phyloP scores from a whole-genome alignment of 2,113 vertebrate species.

The Parotia lawesii region DNA sequence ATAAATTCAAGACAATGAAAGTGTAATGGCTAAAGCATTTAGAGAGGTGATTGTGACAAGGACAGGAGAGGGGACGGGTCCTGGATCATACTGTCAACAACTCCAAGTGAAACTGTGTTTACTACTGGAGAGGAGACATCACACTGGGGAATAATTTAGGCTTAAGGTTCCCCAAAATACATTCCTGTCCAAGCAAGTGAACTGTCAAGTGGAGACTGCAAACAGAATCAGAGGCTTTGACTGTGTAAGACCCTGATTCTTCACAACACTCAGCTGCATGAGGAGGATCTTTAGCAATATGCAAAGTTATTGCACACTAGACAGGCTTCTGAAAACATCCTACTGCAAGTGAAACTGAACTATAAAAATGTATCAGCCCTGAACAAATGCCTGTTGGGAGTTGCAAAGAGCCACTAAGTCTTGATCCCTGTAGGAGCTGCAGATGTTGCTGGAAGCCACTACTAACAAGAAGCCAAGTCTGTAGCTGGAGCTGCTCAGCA shows the following conservation, averaged over 20 bases:
- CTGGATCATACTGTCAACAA: neutral
- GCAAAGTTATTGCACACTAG: neutral
- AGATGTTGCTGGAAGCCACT: conserved; percentile 25
- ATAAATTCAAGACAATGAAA: conserved; percentile 49
- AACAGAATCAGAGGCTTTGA: neutral
- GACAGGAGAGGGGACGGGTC: neutral
- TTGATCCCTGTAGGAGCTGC: neutral
- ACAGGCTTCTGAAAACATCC: neutral
- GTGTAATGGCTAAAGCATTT: conserved; percentile 29
- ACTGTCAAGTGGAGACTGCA: neutral
- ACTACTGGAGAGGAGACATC: neutral
- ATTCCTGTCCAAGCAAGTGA: neutral
- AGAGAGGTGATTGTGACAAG: conserved; percentile 42
- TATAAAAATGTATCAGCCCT: neutral
- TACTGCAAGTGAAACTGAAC: neutral
- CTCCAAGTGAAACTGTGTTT: neutral
- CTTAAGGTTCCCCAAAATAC: neutral
- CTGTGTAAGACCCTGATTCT: neutral
- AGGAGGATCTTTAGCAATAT: neutral
- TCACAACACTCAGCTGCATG: neutral
- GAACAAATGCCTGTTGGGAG: neutral
- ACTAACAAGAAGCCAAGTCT: neutral
- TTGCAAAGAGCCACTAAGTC: neutral
- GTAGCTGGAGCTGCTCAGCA: neutral
- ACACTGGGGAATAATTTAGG: neutral